phyloP scores from a whole-genome alignment of 30 jellyfish, hydroid and myxozoan genomes.

The Haliclystus octoradiatus region DNA sequence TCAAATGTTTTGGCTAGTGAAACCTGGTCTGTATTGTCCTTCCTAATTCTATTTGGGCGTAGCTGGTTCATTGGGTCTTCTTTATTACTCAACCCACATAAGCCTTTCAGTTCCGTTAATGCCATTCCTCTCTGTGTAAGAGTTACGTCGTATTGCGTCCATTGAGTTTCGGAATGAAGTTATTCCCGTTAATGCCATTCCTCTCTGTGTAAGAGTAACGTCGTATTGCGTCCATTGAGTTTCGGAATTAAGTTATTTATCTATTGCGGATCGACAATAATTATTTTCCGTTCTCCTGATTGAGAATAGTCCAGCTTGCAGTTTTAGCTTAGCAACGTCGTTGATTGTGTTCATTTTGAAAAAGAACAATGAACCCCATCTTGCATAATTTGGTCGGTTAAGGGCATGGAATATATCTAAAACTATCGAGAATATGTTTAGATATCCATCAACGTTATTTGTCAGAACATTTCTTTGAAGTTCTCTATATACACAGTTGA shows the following conservation, averaged over 20 bases:
- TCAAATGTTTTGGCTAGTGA: no score
- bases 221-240: conserved; percentile 8
- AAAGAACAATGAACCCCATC: background rate
- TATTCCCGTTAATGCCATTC: no score
- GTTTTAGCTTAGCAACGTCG: conserved; percentile 7
- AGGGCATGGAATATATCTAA: background rate
- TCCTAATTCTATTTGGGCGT: background rate
- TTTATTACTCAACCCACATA: background rate
- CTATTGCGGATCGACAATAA: conserved; percentile 9
- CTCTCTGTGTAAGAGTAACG: background rate
- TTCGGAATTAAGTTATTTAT: conserved; percentile 9
- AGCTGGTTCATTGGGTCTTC: background rate
- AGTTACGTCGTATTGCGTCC: background rate
- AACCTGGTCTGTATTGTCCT: no score
- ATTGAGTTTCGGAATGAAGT: conserved; percentile 3
- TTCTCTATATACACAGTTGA: background rate
- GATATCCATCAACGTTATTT: background rate
- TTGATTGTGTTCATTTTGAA: conserved; percentile 2
- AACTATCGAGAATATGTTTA: background rate
- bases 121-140: background rate
- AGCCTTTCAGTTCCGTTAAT: background rate
- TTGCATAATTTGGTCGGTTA: background rate
- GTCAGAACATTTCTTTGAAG: background rate
- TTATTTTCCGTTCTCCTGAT: conserved; percentile 12
- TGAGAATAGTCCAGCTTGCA: conserved; percentile 4